These are phyloP conservation scores for Crenuchus spilurus DNA, from an alignment of 2,797 vertebrate species.

Conservation along the genomic window DNA sequence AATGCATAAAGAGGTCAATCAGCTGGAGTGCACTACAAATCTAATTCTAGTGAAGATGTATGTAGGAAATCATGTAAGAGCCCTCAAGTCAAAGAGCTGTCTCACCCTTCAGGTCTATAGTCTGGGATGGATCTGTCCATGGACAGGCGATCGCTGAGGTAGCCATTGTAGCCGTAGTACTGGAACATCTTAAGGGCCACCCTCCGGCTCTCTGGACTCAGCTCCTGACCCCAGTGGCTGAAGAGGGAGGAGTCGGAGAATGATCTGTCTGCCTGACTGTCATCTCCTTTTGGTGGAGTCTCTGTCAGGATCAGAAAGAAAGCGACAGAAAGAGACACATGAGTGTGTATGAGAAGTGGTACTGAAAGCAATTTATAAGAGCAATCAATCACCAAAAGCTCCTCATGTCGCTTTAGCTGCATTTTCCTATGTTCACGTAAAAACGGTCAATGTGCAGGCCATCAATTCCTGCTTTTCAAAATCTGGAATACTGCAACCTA, in stretches of 20 bases:
- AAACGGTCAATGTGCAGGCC: neutral
- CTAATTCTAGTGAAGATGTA: neutral
- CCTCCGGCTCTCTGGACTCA: slow-evolving; percentile 86
- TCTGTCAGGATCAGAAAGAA: slow-evolving; percentile 76
- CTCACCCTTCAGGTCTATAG: slow-evolving; percentile 95
- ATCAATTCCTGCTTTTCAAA: neutral
- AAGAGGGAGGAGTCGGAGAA: slow-evolving; percentile 95
- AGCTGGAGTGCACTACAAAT: neutral
- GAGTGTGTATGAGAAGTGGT: neutral
- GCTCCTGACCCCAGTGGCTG: slow-evolving; percentile 94
- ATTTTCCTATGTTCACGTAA: neutral
- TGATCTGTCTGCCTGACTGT: slow-evolving; percentile 77
- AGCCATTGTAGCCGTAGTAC: slow-evolving; percentile 97
- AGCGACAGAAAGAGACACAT: neutral
- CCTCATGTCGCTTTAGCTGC: neutral
- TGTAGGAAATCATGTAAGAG: neutral
- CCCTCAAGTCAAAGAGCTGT: slow-evolving; percentile 10
- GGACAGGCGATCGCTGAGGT: slow-evolving; percentile 94
- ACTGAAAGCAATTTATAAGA: neutral
- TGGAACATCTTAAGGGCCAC: slow-evolving; percentile 94
- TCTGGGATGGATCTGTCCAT: slow-evolving; percentile 90
- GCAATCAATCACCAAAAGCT: neutral
- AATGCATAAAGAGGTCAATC: neutral
- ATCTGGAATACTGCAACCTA: neutral
- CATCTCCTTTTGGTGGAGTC: slow-evolving; percentile 86